Base-by-base conservation (phyloP, 2,888 invertebrate species). In the Ornithoptera priamus region DNA sequence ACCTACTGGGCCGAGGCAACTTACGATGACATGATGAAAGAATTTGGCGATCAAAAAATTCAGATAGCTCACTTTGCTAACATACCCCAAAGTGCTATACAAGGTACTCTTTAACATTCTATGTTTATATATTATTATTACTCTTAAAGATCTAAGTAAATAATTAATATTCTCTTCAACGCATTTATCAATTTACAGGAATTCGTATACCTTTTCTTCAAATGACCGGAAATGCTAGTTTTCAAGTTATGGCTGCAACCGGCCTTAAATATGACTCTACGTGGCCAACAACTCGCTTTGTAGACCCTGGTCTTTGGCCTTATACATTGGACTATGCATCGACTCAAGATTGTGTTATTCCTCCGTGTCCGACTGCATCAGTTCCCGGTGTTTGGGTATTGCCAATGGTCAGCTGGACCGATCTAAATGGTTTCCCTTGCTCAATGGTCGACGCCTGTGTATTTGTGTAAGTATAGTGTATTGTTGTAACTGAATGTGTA, bases 301-400 rank as follows among this genome's bases (percentile, higher is more conserved):
- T 81, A 1, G 75, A 86, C 66, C 90, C 91, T 42, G 93, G 92
- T 22, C 79, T 94, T 0, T 96, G 94, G 94, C 96, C 96, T 0
- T 96, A 95, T 81, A 95, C 95, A 0, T 80, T 95, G 69, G 94
- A 96, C 77, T 94, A 93, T 74, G 80, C 81, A 0, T 91, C 93
- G 0, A 89, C 74, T 24, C 94, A 95, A 80, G 93, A 93, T 68
- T 95, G 95, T 70, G 76, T 83, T 2, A 87, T 93, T 24, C 88
- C 85, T 0, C 90, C 91, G 0, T 95, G 95, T 77, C 95, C 95
- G 0, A 85, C 82, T 1, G 90, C 93, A 0, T 85, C 93, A 0
- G 89, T 93, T 76, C 93, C 94, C 15, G 94, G 94, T 0, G 82
- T 93, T 46, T 96, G 95, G 96, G 93, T 94, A 0, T 78, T 94